Evolutionary conservation across 2,888 invertebrate species (phyloP), one percentile per base, ranked within the genome.

Genomic region (Caenorhabditis sinica): DNA sequence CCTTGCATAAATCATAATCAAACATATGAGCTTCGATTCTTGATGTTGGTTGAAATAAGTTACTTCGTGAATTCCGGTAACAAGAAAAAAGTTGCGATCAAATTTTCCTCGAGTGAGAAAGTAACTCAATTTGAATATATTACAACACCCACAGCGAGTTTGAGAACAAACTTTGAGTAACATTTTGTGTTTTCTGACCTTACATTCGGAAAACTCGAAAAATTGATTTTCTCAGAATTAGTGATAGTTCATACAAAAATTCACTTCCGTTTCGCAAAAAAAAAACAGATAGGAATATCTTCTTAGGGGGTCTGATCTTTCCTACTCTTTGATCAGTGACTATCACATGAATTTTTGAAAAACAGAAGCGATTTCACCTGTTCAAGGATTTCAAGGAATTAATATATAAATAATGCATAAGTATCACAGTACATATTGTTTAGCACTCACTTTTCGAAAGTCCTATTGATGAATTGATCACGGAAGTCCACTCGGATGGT

Each of bases 401-500:
- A n/a, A n/a, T n/a, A n/a, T n/a, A n/a, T n/a, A n/a, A n/a, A n/a
- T 9, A 17, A 20, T n/a, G 23, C 5, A 58, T 60, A 30, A 23
- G 3, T 8, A 51, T 17, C 17, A 51, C 15, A n/a, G 13, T 28
- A 56, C 23, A 56, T 15, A 28, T 15, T 56, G 28, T 20, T 30
- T 23, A 25, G 3, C n/a, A 63, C 72, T 72, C 45, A 80, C 80
- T 65, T 80, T 17, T 65, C 49, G 36, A 72, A 58, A 8, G 51
- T 72, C 28, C 58, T 25, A 58, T 80, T 61, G 0, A 66, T 33
- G 13, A 60, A 49, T 9, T 43, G 49, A 28, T 76, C 76, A 3
- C 11, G 11, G 5, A 82, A 58, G 8, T 63, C 82, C 2, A 76
- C 69, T 20, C 69, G 63, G 20, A 82, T 61, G 13, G 75, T 69